Evolutionary conservation across 2,113 vertebrate genomes (phyloP).

Genomic region (Plectropomus leopardus): DNA sequence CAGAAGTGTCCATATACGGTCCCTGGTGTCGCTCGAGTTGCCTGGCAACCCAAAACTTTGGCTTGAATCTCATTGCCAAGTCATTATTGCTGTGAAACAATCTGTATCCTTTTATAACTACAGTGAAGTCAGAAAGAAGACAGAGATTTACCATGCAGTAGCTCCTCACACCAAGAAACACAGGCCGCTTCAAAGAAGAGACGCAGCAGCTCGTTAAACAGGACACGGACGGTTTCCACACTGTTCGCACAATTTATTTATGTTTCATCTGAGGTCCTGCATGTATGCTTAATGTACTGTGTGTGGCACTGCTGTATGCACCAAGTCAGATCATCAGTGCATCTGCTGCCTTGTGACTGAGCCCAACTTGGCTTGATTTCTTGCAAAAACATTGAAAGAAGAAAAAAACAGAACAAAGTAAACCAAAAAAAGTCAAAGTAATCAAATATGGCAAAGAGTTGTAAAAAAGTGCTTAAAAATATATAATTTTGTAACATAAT

Average conservation of each 20-base stretch:
- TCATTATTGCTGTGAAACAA: constrained; percentile 70
- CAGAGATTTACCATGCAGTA: constrained; percentile 20
- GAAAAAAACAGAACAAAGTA: too few species aligned
- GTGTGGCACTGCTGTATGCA: neutral
- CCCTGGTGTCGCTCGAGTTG: constrained; percentile 58
- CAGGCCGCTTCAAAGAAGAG: neutral
- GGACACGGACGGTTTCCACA: constrained; percentile 10
- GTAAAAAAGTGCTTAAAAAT: too few species aligned
- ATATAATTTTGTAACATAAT: too few species aligned
- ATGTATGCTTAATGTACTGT: neutral
- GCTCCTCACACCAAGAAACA: constrained; percentile 1
- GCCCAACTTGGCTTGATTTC: too few species aligned
- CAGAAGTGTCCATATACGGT: constrained; percentile 53
- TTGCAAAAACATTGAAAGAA: too few species aligned
- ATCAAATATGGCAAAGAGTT: too few species aligned
- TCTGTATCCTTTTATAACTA: constrained; percentile 62
- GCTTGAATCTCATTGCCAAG: constrained; percentile 48
- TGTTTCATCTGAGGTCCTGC: neutral
- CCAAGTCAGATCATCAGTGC: neutral
- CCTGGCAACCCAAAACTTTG: constrained; percentile 75
- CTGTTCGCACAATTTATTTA: constrained; percentile 23
- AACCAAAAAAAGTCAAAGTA: too few species aligned
- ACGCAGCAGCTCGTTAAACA: constrained; percentile 37
- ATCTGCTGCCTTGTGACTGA: neutral
- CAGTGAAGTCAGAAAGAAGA: constrained; percentile 30